Conservation (phyloP, 2,797 vertebrate genomes). For the Sebastes steindachneri region DNA sequence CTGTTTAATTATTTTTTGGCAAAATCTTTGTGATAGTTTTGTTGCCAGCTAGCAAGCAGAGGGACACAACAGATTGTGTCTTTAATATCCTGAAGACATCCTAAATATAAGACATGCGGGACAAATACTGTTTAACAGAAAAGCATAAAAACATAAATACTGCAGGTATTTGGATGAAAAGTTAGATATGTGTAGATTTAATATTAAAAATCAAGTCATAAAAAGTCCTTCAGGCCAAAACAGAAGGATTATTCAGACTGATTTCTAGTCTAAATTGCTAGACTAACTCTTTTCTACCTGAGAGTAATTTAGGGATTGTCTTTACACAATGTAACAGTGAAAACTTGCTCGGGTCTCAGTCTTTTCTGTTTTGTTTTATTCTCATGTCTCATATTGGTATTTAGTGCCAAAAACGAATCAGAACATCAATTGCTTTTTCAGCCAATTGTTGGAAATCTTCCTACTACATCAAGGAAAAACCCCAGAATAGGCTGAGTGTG, state of each 20-base stretch:
- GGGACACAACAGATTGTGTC: background rate
- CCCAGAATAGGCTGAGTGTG: background rate
- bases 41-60: background rate
- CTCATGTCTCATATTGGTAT: background rate
- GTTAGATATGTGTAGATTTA: background rate
- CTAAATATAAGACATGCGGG: background rate
- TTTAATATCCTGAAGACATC: background rate
- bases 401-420: background rate
- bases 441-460: background rate
- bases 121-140: background rate
- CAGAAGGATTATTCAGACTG: background rate
- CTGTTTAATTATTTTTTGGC: background rate
- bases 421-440: background rate
- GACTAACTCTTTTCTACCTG: too few species aligned
- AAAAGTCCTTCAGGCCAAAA: background rate
- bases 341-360: background rate
- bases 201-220: background rate
- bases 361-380: background rate
- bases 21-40: background rate
- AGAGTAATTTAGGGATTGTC: background rate
- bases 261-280: too few species aligned
- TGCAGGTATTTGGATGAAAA: background rate
- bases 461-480: background rate
- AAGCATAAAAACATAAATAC: background rate
- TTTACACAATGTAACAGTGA: background rate